phyloP scores from a whole-genome alignment of 1,140 invertebrate genomes.

The Parasteatoda tepidariorum region DNA sequence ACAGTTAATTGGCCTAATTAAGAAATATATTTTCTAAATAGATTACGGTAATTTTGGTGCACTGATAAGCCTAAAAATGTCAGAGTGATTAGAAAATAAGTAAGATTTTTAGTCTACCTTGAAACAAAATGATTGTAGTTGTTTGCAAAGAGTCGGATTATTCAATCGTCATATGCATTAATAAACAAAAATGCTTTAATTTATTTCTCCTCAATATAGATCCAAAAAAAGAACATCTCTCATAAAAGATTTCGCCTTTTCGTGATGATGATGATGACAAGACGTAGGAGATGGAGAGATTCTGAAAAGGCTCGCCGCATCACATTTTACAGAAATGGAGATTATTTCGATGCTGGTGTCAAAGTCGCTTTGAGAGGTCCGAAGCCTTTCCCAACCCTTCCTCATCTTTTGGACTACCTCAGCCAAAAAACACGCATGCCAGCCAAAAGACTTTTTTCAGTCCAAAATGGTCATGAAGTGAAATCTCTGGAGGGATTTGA shows the following conservation, averaged over 20 bases:
- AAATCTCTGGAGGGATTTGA: constrained; percentile 86
- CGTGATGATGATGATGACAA: background rate
- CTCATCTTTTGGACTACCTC: constrained; percentile 74
- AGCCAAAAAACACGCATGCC: constrained; percentile 63
- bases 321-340: constrained; percentile 93
- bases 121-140: no score
- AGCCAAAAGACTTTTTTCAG: constrained; percentile 76
- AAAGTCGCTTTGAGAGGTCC: constrained; percentile 84
- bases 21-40: no score
- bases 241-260: no score
- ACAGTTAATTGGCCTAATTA: no score
- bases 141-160: no score
- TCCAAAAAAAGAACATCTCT: background rate
- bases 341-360: constrained; percentile 88
- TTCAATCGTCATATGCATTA: no score
- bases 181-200: no score
- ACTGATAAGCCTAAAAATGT: no score
- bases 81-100: no score
- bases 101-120: no score
- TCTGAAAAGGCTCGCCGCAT: constrained; percentile 80
- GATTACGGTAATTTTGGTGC: no score
- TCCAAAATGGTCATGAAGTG: constrained; percentile 86
- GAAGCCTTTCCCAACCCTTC: constrained; percentile 85
- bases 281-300: background rate
- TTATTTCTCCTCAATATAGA: background rate